Evolutionary conservation across 2,888 invertebrate genomes (phyloP).

Genomic region (Buathra laborator): DNA sequence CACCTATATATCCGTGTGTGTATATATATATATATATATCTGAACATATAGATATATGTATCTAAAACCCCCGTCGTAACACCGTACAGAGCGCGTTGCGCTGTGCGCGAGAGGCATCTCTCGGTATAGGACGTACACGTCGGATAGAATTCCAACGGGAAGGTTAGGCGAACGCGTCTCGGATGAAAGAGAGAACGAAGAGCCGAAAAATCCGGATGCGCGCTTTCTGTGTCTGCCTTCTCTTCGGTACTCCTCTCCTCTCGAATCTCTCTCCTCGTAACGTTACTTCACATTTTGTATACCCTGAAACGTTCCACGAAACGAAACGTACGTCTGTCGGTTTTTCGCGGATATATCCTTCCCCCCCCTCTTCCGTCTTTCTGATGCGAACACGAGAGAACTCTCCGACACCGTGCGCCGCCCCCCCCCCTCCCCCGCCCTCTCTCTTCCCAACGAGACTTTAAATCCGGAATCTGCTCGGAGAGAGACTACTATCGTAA

Average conservation of each 20-base stretch:
- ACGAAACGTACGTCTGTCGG: conserved; percentile 44
- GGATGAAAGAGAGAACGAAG: conserved; percentile 45
- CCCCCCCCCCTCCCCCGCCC: not conserved
- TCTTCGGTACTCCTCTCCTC: not conserved
- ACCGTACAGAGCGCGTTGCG: conserved; percentile 17
- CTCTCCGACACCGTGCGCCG: not conserved
- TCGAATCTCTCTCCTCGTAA: not conserved
- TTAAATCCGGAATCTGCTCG: conserved; percentile 19
- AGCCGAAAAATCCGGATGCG: conserved; percentile 50
- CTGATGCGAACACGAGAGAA: conserved; percentile 24
- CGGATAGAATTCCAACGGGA: conserved; percentile 62
- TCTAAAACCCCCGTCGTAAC: not conserved
- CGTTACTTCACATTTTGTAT: not conserved
- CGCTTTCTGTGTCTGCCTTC: not conserved
- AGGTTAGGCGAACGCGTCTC: conserved; percentile 41
- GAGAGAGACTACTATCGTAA: not conserved
- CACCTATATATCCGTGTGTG: conserved; percentile 49
- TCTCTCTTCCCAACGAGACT: not conserved
- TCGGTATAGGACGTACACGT: conserved; percentile 41
- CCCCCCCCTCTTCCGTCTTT: conserved; percentile 1
- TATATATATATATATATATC: not conserved
- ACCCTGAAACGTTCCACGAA: conserved; percentile 10
- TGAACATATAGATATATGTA: not conserved
- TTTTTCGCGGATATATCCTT: conserved; percentile 34
- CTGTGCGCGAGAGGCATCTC: conserved; percentile 37